Percentiles rank a stretch among this genome's conserved stretches.
Evolutionary conservation across 2,797 vertebrate species (phyloP).

Genomic region (Chaunax sp.): DNA sequence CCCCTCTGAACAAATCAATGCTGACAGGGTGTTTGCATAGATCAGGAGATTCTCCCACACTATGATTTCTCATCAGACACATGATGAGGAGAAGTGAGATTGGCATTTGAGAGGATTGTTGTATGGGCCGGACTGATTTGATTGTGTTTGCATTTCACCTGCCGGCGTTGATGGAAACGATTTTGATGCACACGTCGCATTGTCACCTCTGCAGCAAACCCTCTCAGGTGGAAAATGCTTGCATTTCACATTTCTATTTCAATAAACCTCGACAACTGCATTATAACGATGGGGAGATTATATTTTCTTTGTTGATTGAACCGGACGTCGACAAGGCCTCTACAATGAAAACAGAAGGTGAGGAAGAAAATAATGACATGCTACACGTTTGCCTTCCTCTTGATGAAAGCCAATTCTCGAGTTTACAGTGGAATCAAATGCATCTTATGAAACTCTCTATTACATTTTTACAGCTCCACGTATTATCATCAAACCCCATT

Average conservation of each 20-base stretch:
- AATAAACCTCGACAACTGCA: conserved; percentile 69
- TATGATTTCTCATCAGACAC: conserved; percentile 82
- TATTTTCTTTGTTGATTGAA: conserved; percentile 77
- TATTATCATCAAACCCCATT: conserved; percentile 23
- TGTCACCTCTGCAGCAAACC: conserved; percentile 67
- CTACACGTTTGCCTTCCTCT: conserved; percentile 36
- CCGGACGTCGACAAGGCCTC: conserved; percentile 64
- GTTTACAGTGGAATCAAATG: conserved; percentile 24
- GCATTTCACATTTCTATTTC: conserved; percentile 78
- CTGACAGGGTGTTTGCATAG: conserved; percentile 84
- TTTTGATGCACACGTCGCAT: conserved; percentile 67
- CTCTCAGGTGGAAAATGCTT: conserved; percentile 81
- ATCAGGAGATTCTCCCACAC: conserved; percentile 78
- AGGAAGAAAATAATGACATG: conserved; percentile 41
- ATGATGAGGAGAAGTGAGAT: conserved; percentile 76
- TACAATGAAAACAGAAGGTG: conserved; percentile 55
- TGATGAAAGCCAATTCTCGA: conserved; percentile 28
- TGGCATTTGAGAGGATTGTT: conserved; percentile 76
- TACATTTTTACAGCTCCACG: conserved; percentile 12
- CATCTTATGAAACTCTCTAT: conserved; percentile 34
- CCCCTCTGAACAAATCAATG: conserved; percentile 81
- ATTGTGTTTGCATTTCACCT: conserved; percentile 84
- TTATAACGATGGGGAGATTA: conserved; percentile 73
- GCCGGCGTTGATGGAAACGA: conserved; percentile 78
- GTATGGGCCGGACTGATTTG: conserved; percentile 76